Base-by-base conservation (phyloP, 2,113 vertebrate species). In the Poecile atricapillus region DNA sequence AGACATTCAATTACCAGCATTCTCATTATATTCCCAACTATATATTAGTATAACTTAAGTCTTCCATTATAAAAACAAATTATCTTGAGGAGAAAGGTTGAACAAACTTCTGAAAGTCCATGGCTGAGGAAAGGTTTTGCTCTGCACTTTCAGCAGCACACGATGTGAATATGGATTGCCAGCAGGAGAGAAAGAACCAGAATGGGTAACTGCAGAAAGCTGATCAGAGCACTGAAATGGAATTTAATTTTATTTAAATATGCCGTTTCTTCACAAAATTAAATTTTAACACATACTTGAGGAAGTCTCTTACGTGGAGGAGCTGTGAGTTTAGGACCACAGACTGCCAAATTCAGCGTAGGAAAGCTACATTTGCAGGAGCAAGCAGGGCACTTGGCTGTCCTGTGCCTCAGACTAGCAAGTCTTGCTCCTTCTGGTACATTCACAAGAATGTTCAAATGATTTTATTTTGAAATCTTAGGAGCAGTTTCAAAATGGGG, bases 121-220 rank as follows among this genome's bases (percentile, higher is more conserved):
- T 47, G 59, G 53, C n/a, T 44, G 69, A 55, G 76, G 58, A 78
- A 68, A 70, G 73, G 55, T 94, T 97, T 95, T 93, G 84, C 92
- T 87, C n/a, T 83, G 79, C 59, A 49, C 81, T 95, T 92, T 82
- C 44, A 44, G 55, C n/a, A 74, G 63, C 23, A 49, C 1, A 3
- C 2, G 1, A 28, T 68, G 52, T 53, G 87, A 59, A 52, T 82
- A 33, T 23, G 74, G 69, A 90, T 80, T 87, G 69, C 24, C 18
- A 64, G 69, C 0, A 0, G 64, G 33, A 39, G 46, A 52, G 41
- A 70, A 76, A 52, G 25, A 73, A 56, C 67, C 47, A 83, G 60
- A 83, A 92, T 9, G 22, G 52, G 41, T 41, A 92, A 80, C 47
- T 47, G 22, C 44, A 81, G 64, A 71, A 49, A 53, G 71, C 55